phyloP scores from a whole-genome alignment of 2,113 vertebrate species.

The Sporophila hypoxantha region DNA sequence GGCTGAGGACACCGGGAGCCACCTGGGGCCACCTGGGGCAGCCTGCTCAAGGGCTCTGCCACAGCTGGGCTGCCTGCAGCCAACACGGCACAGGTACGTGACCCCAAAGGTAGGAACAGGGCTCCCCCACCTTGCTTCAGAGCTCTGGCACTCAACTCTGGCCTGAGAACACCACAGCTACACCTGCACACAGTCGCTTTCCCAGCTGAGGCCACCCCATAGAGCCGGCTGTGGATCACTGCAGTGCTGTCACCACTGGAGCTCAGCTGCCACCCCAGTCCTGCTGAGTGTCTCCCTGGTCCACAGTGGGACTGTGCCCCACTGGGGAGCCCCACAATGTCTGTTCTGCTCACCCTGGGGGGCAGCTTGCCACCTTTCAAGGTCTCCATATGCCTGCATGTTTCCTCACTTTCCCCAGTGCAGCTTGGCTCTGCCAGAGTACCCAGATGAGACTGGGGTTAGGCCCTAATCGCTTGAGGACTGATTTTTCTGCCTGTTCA shows the following conservation, averaged over 20 bases:
- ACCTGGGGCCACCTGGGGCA: not conserved
- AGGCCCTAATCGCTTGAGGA: not conserved
- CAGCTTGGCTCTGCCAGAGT: not conserved
- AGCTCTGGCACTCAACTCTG: not conserved
- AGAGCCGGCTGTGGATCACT: accelerated
- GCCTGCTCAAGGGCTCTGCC: not conserved
- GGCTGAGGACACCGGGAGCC: not conserved
- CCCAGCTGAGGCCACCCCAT: not conserved
- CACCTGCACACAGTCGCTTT: accelerated
- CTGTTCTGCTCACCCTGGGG: accelerated
- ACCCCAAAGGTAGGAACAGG: not conserved
- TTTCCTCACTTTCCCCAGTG: not conserved
- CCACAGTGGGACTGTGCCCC: not conserved
- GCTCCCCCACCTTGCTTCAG: not conserved
- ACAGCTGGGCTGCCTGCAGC: not conserved
- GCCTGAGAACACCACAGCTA: not conserved
- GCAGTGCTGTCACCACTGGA: accelerated
- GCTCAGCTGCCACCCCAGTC: not conserved
- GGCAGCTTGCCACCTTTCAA: not conserved
- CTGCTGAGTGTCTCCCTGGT: not conserved
- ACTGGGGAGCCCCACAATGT: accelerated
- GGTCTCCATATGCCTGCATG: not conserved
- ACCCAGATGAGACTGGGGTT: not conserved
- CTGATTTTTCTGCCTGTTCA: not conserved
- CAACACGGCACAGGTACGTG: accelerated